Evolutionary conservation across 2,113 vertebrate species (phyloP).

Genomic region (Labeo rohita): DNA sequence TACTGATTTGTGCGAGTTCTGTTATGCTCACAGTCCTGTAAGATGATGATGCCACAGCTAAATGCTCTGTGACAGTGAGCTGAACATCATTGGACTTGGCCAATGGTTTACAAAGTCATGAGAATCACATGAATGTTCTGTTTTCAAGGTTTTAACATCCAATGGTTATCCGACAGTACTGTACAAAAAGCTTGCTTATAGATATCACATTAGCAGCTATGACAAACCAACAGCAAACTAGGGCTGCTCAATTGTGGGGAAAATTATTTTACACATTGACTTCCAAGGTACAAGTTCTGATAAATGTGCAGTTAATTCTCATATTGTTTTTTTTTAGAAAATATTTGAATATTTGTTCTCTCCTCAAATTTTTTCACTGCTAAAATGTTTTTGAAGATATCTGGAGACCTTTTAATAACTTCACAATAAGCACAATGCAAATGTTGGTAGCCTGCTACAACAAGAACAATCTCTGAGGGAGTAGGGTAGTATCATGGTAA

Average conservation of each 20-base stretch:
- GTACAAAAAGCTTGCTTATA: background rate
- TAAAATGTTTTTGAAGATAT: too few relatives aligned
- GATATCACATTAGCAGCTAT: background rate
- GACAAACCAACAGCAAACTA: background rate
- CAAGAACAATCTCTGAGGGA: too few relatives aligned
- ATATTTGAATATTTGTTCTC: too few relatives aligned
- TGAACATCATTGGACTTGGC: background rate
- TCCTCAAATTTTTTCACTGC: too few relatives aligned
- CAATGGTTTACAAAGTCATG: background rate
- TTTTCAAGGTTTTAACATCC: background rate
- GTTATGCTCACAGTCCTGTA: background rate
- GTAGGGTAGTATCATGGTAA: too few relatives aligned
- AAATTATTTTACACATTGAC: too few relatives aligned
- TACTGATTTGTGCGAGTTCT: background rate
- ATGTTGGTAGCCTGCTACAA: too few relatives aligned
- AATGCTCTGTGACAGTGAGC: background rate
- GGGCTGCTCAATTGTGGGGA: background rate
- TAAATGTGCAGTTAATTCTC: too few relatives aligned
- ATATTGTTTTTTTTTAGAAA: too few relatives aligned
- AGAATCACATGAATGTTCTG: conserved; percentile 22
- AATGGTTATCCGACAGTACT: background rate
- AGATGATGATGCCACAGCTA: background rate
- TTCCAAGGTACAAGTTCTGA: too few relatives aligned
- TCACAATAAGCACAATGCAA: too few relatives aligned
- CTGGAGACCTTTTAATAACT: too few relatives aligned